Conservation (phyloP, 2,888 invertebrate genomes). For the Parapristionchus giblindavisi region DNA sequence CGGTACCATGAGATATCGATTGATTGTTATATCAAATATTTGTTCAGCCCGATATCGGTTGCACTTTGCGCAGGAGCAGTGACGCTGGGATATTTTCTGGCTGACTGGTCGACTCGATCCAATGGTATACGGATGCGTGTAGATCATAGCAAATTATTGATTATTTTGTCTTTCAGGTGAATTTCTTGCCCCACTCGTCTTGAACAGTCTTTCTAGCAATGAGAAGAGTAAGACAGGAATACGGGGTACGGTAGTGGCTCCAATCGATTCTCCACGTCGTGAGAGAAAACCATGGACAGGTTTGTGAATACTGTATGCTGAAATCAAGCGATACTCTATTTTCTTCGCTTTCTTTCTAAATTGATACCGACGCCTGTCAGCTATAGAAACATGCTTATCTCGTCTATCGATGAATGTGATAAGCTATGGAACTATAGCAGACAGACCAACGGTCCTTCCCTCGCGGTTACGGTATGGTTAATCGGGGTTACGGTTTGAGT, state of each 20-base stretch:
- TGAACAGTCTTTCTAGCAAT: background rate
- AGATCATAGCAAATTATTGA: background rate
- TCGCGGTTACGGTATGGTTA: too few relatives aligned
- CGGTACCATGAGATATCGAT: background rate
- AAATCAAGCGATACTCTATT: too few relatives aligned
- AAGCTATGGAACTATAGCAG: too few relatives aligned
- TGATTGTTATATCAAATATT: background rate
- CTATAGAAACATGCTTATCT: too few relatives aligned
- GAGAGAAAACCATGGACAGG: conserved; percentile 28
- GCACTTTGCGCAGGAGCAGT: conserved; percentile 15
- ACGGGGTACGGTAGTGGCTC: too few relatives aligned
- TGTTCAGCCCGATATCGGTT: conserved; percentile 13
- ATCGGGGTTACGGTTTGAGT: too few relatives aligned
- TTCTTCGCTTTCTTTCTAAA: too few relatives aligned
- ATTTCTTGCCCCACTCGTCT: conserved; percentile 31
- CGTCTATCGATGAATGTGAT: too few relatives aligned
- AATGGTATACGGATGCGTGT: background rate
- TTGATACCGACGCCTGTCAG: too few relatives aligned
- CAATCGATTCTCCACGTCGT: background rate
- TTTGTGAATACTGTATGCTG: too few relatives aligned
- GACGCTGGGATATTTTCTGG: conserved; percentile 12
- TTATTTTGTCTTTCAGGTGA: background rate
- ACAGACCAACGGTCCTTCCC: too few relatives aligned
- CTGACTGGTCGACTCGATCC: conserved; percentile 15
- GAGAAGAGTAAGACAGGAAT: too few relatives aligned